Evolutionary conservation across 2,113 vertebrate species (phyloP).

Genomic region (Trematomus loennbergii): DNA sequence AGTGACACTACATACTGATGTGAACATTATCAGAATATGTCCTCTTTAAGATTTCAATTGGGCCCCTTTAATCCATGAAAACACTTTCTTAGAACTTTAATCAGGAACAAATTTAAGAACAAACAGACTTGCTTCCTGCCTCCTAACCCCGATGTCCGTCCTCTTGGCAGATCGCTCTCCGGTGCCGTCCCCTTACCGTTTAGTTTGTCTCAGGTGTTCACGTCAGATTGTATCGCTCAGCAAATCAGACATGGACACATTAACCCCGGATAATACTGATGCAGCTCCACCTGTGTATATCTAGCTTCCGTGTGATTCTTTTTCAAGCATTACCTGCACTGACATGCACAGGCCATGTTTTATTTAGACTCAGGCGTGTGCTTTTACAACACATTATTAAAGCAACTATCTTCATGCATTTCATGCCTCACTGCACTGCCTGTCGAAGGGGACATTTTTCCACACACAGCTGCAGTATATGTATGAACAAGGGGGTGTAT

Average conservation of each 20-base stretch:
- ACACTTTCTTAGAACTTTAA: too few species aligned
- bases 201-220: conserved; percentile 13
- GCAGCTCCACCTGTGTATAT: conserved; percentile 9
- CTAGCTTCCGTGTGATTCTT: not conserved
- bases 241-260: not conserved
- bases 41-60: too few species aligned
- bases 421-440: not conserved
- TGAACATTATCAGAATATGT: too few species aligned
- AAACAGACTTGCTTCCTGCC: conserved; percentile 21
- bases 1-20: too few species aligned
- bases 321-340: not conserved
- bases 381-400: conserved; percentile 4
- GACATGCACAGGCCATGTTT: not conserved
- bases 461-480: conserved; percentile 8
- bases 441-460: not conserved
- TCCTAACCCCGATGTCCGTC: not conserved
- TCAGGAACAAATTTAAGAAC: too few species aligned
- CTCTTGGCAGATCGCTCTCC: not conserved
- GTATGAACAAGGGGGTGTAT: conserved; percentile 25
- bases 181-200: not conserved
- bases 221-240: not conserved
- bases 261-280: conserved; percentile 11
- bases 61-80: too few species aligned
- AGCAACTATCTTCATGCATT: not conserved
- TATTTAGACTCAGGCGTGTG: not conserved